phyloP scores from a whole-genome alignment of 53 echinoderm and acorn worm genomes.

The Zoroaster sp. region DNA sequence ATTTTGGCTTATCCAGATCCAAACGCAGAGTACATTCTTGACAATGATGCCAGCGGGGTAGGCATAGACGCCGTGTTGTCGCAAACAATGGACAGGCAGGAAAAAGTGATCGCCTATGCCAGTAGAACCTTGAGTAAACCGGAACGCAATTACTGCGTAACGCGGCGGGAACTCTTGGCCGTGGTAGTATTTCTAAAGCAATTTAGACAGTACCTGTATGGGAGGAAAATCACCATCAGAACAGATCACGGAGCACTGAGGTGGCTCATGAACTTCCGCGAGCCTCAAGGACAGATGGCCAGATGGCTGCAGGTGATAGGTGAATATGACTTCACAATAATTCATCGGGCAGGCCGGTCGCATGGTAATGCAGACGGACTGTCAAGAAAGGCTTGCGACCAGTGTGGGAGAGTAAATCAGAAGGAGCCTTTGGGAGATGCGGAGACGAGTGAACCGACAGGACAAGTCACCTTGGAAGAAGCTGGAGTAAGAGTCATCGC shows the following conservation, averaged over 20 bases:
- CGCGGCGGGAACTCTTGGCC: not conserved
- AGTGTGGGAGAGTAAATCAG: not conserved
- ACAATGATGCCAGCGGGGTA: not conserved
- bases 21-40: not conserved
- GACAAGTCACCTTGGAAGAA: too few relatives aligned
- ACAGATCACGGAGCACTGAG: not conserved
- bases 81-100: not conserved
- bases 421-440: not conserved
- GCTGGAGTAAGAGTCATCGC: not conserved
- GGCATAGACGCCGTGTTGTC: not conserved
- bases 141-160: too few relatives aligned
- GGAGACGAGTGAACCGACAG: not conserved
- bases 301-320: not conserved
- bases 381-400: not conserved
- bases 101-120: not conserved
- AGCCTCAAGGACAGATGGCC: not conserved
- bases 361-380: constrained; percentile 1
- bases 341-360: not conserved
- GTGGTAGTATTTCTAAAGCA: not conserved
- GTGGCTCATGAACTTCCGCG: not conserved
- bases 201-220: not conserved
- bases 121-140: not conserved
- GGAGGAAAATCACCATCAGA: not conserved
- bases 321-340: not conserved
- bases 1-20: not conserved